Conservation (phyloP, 2,888 invertebrate species). For the Ormyrus labotus region DNA sequence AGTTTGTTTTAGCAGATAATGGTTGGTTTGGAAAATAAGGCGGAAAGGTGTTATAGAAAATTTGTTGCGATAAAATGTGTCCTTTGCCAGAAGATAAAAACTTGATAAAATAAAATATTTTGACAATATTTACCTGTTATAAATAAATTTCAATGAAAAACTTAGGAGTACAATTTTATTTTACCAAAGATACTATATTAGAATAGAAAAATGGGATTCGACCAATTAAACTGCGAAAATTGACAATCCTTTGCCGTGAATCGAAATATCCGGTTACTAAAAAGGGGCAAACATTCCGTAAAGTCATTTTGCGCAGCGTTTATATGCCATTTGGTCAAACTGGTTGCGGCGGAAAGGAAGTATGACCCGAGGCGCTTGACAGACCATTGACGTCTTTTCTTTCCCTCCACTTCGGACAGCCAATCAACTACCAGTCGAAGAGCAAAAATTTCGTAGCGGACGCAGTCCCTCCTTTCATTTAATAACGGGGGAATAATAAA, state of each 20-base stretch:
- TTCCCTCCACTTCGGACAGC: neutral
- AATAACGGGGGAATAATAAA: conserved; percentile 1
- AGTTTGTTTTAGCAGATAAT: too few relatives aligned
- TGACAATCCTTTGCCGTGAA: conserved; percentile 17
- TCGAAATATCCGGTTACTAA: conserved; percentile 47
- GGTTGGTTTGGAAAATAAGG: too few relatives aligned
- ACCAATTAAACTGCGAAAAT: neutral
- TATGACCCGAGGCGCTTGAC: conserved; percentile 27
- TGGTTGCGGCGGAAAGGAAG: conserved; percentile 16
- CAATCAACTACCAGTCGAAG: conserved; percentile 20
- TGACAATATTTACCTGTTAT: too few relatives aligned
- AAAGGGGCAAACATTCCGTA: conserved; percentile 35
- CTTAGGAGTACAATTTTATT: neutral
- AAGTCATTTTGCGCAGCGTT: conserved; percentile 35
- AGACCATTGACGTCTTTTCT: conserved; percentile 24
- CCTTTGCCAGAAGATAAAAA: too few relatives aligned
- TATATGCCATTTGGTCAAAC: conserved; percentile 50
- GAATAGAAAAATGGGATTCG: conserved; percentile 8
- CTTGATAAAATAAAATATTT: too few relatives aligned
- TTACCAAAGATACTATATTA: neutral
- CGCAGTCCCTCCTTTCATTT: conserved; percentile 2
- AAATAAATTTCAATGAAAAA: neutral
- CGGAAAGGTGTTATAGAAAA: too few relatives aligned
- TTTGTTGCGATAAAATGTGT: too few relatives aligned
- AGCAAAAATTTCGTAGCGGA: conserved; percentile 4